phyloP scores from a whole-genome alignment of 2,113 vertebrate species.

The Cathartes aura region DNA sequence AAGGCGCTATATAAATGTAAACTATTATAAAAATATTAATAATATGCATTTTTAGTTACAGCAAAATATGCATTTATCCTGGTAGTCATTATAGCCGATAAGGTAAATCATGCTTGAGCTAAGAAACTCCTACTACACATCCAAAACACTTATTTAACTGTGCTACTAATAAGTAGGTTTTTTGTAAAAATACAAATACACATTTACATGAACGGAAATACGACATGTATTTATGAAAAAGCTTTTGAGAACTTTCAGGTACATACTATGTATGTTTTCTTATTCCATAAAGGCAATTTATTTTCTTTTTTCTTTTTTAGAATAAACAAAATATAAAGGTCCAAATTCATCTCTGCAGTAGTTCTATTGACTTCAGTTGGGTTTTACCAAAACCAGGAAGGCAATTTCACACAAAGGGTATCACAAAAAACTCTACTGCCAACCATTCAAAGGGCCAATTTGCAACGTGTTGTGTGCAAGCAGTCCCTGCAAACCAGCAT shows the following conservation, averaged over 20 bases:
- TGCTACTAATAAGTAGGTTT: conserved; percentile 40
- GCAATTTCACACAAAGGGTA: conserved; percentile 37
- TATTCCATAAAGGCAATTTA: neutral
- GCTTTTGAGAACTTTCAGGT: conserved; percentile 47
- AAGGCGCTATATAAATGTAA: neutral
- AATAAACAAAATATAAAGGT: conserved; percentile 31
- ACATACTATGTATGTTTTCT: conserved; percentile 28
- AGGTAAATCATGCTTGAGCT: conserved; percentile 31
- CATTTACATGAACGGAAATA: conserved; percentile 29
- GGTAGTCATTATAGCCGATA: conserved; percentile 27
- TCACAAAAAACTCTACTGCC: neutral
- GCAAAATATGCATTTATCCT: neutral
- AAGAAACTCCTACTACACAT: conserved; percentile 28
- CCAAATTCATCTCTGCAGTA: conserved; percentile 47
- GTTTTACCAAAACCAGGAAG: conserved; percentile 29
- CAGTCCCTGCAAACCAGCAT: conserved; percentile 38
- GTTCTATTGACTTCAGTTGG: neutral
- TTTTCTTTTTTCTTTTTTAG: conserved; percentile 4
- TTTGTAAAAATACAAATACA: conserved; percentile 49
- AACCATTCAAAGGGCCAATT: conserved; percentile 20
- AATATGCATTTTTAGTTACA: conserved; percentile 37
- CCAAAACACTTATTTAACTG: conserved; percentile 64
- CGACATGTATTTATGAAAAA: neutral
- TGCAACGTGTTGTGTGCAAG: conserved; percentile 8
- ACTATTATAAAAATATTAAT: conserved; percentile 62